Evolutionary conservation across 2,113 vertebrate genomes (phyloP), one percentile per base, ranked within the genome.

Genomic region (Lasiurus borealis): DNA sequence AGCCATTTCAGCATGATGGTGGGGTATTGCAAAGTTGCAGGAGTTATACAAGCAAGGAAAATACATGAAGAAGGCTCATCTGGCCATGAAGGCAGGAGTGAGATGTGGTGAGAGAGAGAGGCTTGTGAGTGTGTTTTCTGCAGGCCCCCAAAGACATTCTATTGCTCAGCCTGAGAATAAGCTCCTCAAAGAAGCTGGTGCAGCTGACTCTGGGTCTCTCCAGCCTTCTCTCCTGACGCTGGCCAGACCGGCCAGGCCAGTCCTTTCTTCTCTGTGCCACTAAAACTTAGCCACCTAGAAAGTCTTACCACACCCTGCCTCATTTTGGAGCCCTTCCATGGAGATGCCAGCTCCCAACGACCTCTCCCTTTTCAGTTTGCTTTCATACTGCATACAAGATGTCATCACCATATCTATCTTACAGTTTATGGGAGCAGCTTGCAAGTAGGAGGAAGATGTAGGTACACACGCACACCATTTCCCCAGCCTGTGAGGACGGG

Each of bases 161-260:
- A 15, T 50, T 59, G 13, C 34, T 69, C 23, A 90, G 59, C 44
- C 48, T 40, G 54, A 83, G 21, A 95, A 44, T 52, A 16, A 73
- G 87, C 11, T 23, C 23, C 73, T 76, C n/a, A 72, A 46, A 93
- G 73, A 88, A 87, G 44, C 3, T 54, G 23, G 50, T 66, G 64
- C 66, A 48, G 23, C 80, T 66, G 40, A 40, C 34, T 72, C 48
- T 40, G 16, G 34, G 69, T 36, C 50, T 93, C 44, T 91, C 54
- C 12, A 86, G 64, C 4, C 31, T 88, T 64, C 82, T 90, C 71
- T 81, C 59, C 15, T 18, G 36, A 84, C 36, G 85, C 77, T 92
- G 76, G 77, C 75, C 76, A 54, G 48, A 97, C 82, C 8, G 8
- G 96, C 94, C 83, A 91, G 89, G 75, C 89, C 69, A 57, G 90